Base-by-base conservation (phyloP, 2,888 invertebrate species). In the Argyra leucocephala region DNA sequence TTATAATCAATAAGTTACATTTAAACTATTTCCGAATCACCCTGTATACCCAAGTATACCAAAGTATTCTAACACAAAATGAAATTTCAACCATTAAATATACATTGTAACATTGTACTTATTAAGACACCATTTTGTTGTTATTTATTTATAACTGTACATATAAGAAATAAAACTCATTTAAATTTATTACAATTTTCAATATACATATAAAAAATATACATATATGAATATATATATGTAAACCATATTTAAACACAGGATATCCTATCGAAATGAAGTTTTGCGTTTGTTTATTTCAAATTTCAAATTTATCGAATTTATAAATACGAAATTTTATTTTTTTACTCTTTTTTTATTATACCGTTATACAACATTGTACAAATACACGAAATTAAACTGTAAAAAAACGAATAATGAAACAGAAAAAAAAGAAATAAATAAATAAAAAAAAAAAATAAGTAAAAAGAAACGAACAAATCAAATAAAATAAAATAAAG, bases 401-500 rank as follows among this genome's bases (percentile, higher is more conserved):
- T 48, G 48, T 48, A 48, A 48, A 48, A 48, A 37, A 48, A 48
- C n/a, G 18, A 48, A 48, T 10, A 48, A 48, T n/a, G 18, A 48
- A 48, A 18, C 5, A 48, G 9, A 48, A 48, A 15, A 48, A 48
- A 5, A 48, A 3, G 18, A 48, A 48, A 48, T n/a, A 48, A 48
- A 6, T 18, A 15, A 48, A 48, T 48, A 2, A 48, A 48, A 15
- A 48, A 31, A 5, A 12, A 48, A 48, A 48, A 48, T 48, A 48
- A 31, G 10, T 5, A 48, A n/a, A 12, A 48, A 48, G 48, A 12
- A 48, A 48, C 48, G 18, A 48, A 48, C 48, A 48, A 48, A 48
- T 48, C 48, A 48, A 48, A 48, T 48, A 48, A 48, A 18, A 48
- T 48, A 48, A 48, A 48, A 48, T 48, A 18, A 48, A 48, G 48